Evolutionary conservation across 2,113 vertebrate genomes (phyloP).

Genomic region (Polypterus bichir): DNA sequence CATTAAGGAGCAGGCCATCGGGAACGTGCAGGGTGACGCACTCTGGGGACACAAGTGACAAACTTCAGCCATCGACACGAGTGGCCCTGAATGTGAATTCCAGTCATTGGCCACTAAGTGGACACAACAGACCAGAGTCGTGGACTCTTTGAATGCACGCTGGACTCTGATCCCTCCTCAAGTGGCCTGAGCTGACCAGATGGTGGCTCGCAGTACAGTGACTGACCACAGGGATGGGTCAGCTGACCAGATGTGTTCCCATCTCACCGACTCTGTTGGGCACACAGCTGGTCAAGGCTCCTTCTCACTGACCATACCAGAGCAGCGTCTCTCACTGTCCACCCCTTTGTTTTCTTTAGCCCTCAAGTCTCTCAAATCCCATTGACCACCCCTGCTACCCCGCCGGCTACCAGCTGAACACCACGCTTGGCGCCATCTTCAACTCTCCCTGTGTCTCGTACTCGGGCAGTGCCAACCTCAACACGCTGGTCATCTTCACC

Average conservation of each 20-base stretch:
- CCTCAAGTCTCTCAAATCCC: neutral
- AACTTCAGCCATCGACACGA: no score
- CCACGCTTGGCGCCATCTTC: constrained; percentile 26
- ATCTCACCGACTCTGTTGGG: neutral
- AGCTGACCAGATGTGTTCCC: neutral
- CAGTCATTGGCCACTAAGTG: no score
- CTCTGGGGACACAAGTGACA: no score
- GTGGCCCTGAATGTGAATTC: no score
- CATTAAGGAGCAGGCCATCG: no score
- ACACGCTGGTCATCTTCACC: constrained; percentile 25
- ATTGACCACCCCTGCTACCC: constrained; percentile 56
- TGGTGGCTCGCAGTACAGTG: neutral
- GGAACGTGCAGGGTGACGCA: no score
- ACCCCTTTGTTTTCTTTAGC: neutral
- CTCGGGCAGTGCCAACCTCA: neutral
- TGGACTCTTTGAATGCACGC: no score
- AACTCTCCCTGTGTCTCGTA: constrained; percentile 37
- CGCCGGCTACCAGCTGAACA: constrained; percentile 20
- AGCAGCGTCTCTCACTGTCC: neutral
- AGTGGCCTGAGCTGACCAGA: neutral
- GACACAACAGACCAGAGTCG: no score
- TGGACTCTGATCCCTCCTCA: no score
- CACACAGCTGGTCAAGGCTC: neutral
- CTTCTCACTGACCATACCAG: neutral
- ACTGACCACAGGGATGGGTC: neutral